Evolutionary conservation across 2,113 vertebrate species (phyloP).

Genomic region (Hippolais icterina): DNA sequence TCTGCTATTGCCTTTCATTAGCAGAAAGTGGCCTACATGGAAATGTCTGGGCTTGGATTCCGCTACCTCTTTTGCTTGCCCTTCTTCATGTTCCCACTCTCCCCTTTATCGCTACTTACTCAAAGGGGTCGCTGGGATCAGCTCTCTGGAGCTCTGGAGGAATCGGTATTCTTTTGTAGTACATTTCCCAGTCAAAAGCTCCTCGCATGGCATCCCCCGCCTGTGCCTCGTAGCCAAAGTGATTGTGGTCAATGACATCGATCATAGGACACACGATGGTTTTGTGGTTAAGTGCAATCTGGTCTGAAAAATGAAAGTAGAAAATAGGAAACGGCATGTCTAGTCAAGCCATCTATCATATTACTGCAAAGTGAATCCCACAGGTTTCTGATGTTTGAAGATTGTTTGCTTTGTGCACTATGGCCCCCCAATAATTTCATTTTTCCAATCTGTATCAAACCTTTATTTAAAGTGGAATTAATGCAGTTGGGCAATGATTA

Average conservation of each 20-base stretch:
- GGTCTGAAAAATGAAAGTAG: conserved; percentile 84
- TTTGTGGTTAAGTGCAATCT: conserved; percentile 89
- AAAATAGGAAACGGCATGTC: conserved; percentile 71
- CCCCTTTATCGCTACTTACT: conserved; percentile 78
- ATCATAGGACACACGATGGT: conserved; percentile 94
- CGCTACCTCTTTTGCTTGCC: background rate
- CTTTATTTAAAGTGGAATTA: conserved; percentile 48
- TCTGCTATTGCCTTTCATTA: background rate
- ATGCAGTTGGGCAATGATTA: conserved; percentile 72
- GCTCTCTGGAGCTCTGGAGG: conserved; percentile 85
- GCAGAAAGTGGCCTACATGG: background rate
- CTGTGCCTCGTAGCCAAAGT: conserved; percentile 91
- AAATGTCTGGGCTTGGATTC: background rate
- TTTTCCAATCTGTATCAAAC: conserved; percentile 38
- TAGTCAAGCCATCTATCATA: conserved; percentile 69
- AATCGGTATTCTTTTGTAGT: conserved; percentile 92
- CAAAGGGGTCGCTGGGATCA: conserved; percentile 89
- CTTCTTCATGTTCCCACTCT: background rate
- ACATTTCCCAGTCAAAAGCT: conserved; percentile 95
- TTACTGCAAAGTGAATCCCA: conserved; percentile 41
- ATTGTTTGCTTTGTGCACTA: conserved; percentile 12
- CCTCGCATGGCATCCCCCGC: conserved; percentile 90
- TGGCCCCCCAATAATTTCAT: background rate
- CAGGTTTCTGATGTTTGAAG: conserved; percentile 21
- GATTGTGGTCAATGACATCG: conserved; percentile 93